phyloP scores from a whole-genome alignment of 2,888 invertebrate genomes.

The Anoncus sp. region DNA sequence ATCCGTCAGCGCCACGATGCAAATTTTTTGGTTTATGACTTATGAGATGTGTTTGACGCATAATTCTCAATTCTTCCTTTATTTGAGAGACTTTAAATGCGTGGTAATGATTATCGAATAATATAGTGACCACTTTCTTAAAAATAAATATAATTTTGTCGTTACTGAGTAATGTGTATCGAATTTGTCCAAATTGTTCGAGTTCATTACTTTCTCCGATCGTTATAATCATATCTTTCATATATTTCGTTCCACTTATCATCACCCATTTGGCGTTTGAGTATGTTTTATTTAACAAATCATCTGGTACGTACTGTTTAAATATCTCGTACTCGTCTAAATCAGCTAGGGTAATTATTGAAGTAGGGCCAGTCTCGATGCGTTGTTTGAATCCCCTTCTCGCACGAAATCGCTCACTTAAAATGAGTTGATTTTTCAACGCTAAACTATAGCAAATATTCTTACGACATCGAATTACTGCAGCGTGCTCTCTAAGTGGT shows the following conservation, averaged over 20 bases:
- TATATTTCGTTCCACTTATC: slow-evolving; percentile 21
- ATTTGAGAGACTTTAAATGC: slow-evolving; percentile 8
- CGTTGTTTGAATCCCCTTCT: slow-evolving; percentile 7
- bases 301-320: neutral
- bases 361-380: slow-evolving; percentile 6
- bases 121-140: neutral
- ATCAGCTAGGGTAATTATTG: neutral
- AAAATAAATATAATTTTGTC: slow-evolving; percentile 4
- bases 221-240: slow-evolving; percentile 17
- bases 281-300: neutral
- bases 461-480: slow-evolving; percentile 2
- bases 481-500: slow-evolving; percentile 14
- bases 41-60: neutral
- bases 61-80: neutral
- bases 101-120: slow-evolving; percentile 29
- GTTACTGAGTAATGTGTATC: neutral
- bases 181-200: slow-evolving; percentile 10
- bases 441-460: slow-evolving; percentile 26
- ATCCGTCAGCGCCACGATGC: too few species aligned
- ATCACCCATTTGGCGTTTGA: slow-evolving; percentile 5
- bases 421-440: slow-evolving; percentile 18
- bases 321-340: neutral
- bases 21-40: slow-evolving; percentile 15
- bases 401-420: slow-evolving; percentile 20
- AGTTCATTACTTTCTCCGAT: neutral